phyloP scores from a whole-genome alignment of 1,140 invertebrate species.

The Microplitis mediator region DNA sequence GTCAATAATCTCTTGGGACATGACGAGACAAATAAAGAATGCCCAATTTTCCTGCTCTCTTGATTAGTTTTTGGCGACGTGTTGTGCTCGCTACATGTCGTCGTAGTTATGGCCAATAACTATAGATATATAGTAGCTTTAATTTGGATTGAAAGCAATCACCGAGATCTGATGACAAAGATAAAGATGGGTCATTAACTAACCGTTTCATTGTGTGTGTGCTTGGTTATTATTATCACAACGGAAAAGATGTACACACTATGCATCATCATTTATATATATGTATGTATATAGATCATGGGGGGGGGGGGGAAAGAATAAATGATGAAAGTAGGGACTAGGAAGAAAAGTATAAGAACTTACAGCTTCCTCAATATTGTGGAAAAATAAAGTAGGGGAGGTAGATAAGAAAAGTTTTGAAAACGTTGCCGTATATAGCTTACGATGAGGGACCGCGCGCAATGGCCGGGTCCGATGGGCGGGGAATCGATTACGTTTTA shows the following conservation, averaged over 20 bases:
- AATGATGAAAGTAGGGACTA: neutral
- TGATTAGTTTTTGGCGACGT: no score
- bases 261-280: neutral
- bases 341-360: neutral
- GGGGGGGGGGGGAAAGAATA: neutral
- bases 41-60: no score
- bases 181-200: slow-evolving; percentile 24
- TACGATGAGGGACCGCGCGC: slow-evolving; percentile 3
- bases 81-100: no score
- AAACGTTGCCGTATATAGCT: slow-evolving; percentile 26
- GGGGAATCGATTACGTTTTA: slow-evolving; percentile 34
- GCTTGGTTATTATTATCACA: neutral
- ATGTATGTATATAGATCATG: neutral
- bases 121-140: no score
- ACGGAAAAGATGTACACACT: neutral
- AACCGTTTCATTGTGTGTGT: neutral
- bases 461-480: slow-evolving; percentile 3
- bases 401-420: slow-evolving; percentile 35
- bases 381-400: neutral
- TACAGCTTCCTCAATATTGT: neutral
- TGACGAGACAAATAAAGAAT: neutral
- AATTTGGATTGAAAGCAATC: neutral
- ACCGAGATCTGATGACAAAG: neutral
- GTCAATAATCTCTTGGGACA: neutral
- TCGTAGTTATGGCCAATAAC: no score